Percentiles rank a stretch among this genome's conserved stretches.
Conservation (phyloP, 2,888 invertebrate genomes). For the Frankliniella fusca region DNA sequence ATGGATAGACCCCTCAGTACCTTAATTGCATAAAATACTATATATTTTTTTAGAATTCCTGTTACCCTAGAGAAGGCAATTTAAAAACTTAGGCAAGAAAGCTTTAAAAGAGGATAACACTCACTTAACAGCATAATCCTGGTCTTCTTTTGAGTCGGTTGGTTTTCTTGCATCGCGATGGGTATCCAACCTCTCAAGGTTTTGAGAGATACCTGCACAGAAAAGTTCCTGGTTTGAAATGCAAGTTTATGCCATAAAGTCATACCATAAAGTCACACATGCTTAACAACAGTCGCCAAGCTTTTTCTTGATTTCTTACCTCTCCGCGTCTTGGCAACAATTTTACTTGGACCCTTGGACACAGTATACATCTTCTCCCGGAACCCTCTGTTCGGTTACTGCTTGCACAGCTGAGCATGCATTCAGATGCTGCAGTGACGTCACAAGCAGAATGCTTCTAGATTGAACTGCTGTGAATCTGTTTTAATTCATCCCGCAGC, state of each 20-base stretch:
- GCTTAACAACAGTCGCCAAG: background rate
- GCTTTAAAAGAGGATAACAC: background rate
- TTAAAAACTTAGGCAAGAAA: background rate
- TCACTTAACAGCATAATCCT: conserved; percentile 25
- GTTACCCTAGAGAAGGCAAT: background rate
- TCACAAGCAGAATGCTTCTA: background rate
- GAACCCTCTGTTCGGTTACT: conserved; percentile 33
- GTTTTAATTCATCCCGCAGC: too few species aligned
- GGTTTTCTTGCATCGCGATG: conserved; percentile 36
- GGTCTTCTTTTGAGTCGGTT: conserved; percentile 35
- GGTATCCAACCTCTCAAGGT: conserved; percentile 68
- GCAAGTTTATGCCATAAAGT: background rate
- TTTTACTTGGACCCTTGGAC: conserved; percentile 81
- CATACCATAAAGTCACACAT: too few species aligned
- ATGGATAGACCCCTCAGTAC: background rate
- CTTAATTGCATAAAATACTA: background rate
- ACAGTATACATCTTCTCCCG: conserved; percentile 72
- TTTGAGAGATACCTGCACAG: conserved; percentile 68
- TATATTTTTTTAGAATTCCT: background rate
- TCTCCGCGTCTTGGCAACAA: conserved; percentile 80
- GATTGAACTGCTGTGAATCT: background rate
- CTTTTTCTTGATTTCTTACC: conserved; percentile 46
- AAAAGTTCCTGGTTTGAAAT: conserved; percentile 28
- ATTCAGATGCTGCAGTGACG: background rate
- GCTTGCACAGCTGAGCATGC: conserved; percentile 4